These are phyloP conservation scores for Bombus haemorrhoidalis DNA, from an alignment of 1,140 invertebrate genomes.

Conservation along the genomic window DNA sequence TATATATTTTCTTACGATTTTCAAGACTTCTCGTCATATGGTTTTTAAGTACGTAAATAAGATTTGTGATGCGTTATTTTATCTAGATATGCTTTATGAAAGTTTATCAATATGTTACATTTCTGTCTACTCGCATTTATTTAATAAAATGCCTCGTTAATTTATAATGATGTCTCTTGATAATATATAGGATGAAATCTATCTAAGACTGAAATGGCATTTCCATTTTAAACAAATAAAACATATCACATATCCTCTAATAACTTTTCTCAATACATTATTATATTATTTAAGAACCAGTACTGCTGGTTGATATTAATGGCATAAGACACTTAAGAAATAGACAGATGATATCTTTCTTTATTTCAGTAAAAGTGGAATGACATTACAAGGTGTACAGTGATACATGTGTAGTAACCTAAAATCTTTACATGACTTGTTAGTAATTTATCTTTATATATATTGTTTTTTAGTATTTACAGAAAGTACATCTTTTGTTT, in stretches of 20 bases:
- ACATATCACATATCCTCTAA: slow-evolving; percentile 28
- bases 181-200: slow-evolving; percentile 18
- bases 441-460: slow-evolving; percentile 58
- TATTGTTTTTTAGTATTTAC: slow-evolving; percentile 72
- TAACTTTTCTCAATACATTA: neutral
- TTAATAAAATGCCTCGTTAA: slow-evolving; percentile 46
- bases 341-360: slow-evolving; percentile 69
- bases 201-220: slow-evolving; percentile 67
- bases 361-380: slow-evolving; percentile 77
- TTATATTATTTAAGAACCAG: neutral
- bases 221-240: slow-evolving; percentile 62
- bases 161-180: slow-evolving; percentile 6
- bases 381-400: slow-evolving; percentile 78
- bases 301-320: slow-evolving; percentile 8
- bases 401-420: slow-evolving; percentile 70
- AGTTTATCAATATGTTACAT: slow-evolving; percentile 45
- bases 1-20: slow-evolving; percentile 64
- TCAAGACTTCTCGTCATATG: slow-evolving; percentile 19
- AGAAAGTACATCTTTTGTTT: slow-evolving; percentile 60
- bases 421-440: slow-evolving; percentile 73
- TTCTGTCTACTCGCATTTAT: neutral
- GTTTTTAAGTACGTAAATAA: slow-evolving; percentile 25
- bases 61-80: slow-evolving; percentile 34
- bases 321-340: slow-evolving; percentile 40
- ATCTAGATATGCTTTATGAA: slow-evolving; percentile 23